Percentiles rank a stretch among this genome's conserved stretches.
These are phyloP conservation scores for Phylloscopus whistleri DNA, from an alignment of 2,113 vertebrate genomes.

Conservation along the genomic window DNA sequence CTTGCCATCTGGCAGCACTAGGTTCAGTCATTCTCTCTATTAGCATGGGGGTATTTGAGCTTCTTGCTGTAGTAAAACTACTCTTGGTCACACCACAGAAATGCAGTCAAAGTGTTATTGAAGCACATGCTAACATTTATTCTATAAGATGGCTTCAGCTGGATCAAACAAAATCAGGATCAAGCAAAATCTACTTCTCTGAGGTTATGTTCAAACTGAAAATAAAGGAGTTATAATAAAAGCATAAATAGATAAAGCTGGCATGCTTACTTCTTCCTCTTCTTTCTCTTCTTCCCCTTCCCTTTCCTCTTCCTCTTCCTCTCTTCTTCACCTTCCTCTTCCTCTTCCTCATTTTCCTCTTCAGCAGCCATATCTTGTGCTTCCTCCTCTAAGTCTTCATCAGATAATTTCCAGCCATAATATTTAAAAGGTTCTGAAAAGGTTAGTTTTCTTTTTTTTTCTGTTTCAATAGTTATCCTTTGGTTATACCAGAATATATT, in stretches of 20 bases:
- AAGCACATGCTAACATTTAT: not conserved
- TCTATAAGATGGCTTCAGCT: not conserved
- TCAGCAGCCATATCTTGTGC: constrained; percentile 78
- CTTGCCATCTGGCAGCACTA: not conserved
- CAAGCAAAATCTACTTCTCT: not conserved
- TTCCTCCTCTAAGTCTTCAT: constrained; percentile 83
- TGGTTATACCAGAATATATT: not conserved
- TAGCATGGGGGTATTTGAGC: not conserved
- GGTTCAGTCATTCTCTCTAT: not conserved
- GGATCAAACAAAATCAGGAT: not conserved
- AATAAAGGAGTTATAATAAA: not conserved
- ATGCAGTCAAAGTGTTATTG: not conserved
- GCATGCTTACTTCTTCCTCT: constrained; percentile 60
- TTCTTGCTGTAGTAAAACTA: not conserved
- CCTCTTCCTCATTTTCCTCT: constrained; percentile 59
- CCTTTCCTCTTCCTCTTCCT: not conserved
- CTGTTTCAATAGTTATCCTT: not conserved
- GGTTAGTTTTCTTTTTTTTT: not conserved
- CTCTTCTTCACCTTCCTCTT: not conserved
- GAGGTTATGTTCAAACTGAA: not conserved
- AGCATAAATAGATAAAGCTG: not conserved
- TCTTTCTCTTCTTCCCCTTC: constrained; percentile 33
- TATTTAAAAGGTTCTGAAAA: constrained; percentile 82
- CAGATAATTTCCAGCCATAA: constrained; percentile 72
- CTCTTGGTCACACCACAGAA: not conserved